Conservation (phyloP, 1,140 invertebrate genomes). For the Euglossa dilemma region DNA sequence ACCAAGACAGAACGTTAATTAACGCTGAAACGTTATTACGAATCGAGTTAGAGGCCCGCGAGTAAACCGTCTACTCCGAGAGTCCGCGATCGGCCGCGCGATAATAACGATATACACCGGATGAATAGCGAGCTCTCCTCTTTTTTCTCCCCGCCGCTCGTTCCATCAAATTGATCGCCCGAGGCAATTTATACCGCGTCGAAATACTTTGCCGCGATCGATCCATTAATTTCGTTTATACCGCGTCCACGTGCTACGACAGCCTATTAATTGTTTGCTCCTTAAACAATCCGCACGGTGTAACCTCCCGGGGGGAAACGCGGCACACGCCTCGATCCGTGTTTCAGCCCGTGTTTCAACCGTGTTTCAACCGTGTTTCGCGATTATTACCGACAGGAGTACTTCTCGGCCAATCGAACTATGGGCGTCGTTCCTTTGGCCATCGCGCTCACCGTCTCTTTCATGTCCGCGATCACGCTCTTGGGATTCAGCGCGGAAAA, state of each 20-base stretch:
- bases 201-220: not conserved
- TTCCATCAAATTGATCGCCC: not conserved
- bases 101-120: constrained; percentile 6
- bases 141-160: not conserved
- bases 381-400: constrained; percentile 85
- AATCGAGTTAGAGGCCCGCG: not conserved
- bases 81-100: not conserved
- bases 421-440: constrained; percentile 91
- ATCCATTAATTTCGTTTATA: not conserved
- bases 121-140: not conserved
- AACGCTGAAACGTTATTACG: constrained; percentile 31
- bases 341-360: not conserved
- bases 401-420: constrained; percentile 90
- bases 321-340: not conserved
- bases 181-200: not conserved
- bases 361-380: not conserved
- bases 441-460: constrained; percentile 95
- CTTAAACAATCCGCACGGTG: not conserved
- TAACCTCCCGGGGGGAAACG: too few relatives aligned
- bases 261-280: not conserved
- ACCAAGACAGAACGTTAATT: constrained; percentile 34
- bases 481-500: constrained; percentile 93
- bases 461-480: constrained; percentile 96
- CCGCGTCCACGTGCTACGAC: not conserved
- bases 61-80: constrained; percentile 22